phyloP scores from a whole-genome alignment of 2,888 invertebrate genomes.

The Acrobasis consociella region DNA sequence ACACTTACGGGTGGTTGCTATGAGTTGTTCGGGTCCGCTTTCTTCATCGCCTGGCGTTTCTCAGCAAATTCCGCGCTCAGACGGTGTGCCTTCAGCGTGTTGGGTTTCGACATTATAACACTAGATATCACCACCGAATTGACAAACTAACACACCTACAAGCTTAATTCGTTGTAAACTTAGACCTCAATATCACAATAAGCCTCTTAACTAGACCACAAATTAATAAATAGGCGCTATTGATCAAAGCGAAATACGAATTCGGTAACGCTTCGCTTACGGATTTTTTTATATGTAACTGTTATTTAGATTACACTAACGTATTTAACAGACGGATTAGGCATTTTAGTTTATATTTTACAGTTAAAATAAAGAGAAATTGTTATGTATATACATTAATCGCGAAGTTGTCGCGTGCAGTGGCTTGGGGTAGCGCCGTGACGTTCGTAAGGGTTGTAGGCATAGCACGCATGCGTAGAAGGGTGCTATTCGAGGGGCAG shows the following conservation, averaged over 20 bases:
- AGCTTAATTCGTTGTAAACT: constrained; percentile 60
- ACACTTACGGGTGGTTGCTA: constrained; percentile 79
- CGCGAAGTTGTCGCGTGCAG: constrained; percentile 71
- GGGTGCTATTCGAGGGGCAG: constrained; percentile 64
- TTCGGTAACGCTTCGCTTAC: constrained; percentile 25
- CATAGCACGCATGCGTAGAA: constrained; percentile 66
- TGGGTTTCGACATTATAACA: constrained; percentile 75
- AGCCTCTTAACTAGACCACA: constrained; percentile 65
- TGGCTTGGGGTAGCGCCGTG: constrained; percentile 68
- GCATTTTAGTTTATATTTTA: constrained; percentile 63
- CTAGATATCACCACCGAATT: constrained; percentile 45
- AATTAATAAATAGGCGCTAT: constrained; percentile 76
- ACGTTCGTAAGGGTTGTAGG: constrained; percentile 51
- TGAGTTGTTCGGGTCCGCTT: constrained; percentile 69
- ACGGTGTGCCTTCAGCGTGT: constrained; percentile 75
- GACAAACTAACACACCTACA: constrained; percentile 45
- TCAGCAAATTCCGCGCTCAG: constrained; percentile 78
- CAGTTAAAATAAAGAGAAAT: constrained; percentile 62
- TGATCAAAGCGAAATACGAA: constrained; percentile 65
- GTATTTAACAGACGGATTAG: constrained; percentile 66
- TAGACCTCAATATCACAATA: constrained; percentile 56
- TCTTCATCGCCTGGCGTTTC: constrained; percentile 71
- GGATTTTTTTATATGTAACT: constrained; percentile 29
- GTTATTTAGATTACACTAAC: constrained; percentile 27
- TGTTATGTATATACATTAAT: constrained; percentile 78